Conservation (phyloP, 2,113 vertebrate genomes). For the Anthoscopus minutus region DNA sequence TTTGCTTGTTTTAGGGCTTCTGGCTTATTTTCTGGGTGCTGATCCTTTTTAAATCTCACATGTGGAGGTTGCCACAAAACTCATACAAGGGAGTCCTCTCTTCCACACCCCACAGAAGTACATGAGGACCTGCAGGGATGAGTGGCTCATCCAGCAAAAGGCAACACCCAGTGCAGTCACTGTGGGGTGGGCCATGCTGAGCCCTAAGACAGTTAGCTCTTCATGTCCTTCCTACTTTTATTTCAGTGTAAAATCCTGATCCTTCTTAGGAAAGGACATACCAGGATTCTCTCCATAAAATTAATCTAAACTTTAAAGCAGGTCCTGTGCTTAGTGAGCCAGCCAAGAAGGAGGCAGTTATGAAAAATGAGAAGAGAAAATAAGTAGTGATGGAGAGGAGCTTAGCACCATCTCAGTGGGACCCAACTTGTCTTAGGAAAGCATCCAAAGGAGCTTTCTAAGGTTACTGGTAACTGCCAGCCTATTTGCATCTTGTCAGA, state of each 20-base stretch:
- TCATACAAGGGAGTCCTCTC: neutral
- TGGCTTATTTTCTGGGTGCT: neutral
- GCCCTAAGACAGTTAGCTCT: neutral
- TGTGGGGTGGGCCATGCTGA: neutral
- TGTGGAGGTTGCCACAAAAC: neutral
- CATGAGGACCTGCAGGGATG: neutral
- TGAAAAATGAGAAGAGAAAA: slow-evolving; percentile 13
- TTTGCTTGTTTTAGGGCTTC: neutral
- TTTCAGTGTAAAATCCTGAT: neutral
- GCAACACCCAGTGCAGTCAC: neutral
- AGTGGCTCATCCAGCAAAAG: neutral
- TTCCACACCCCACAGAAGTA: neutral
- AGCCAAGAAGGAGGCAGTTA: neutral
- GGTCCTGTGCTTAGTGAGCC: neutral
- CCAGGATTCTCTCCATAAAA: neutral
- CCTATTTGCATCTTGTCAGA: slow-evolving; percentile 17
- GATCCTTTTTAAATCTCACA: neutral
- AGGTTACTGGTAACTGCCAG: neutral
- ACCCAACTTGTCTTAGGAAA: neutral
- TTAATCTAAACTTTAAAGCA: neutral
- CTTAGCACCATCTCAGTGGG: neutral
- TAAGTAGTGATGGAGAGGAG: neutral
- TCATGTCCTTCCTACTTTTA: neutral
- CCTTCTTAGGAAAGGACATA: neutral
- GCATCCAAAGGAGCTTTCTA: neutral